Conservation (phyloP, 2,797 vertebrate species). For the Threskiornis aethiopicus region DNA sequence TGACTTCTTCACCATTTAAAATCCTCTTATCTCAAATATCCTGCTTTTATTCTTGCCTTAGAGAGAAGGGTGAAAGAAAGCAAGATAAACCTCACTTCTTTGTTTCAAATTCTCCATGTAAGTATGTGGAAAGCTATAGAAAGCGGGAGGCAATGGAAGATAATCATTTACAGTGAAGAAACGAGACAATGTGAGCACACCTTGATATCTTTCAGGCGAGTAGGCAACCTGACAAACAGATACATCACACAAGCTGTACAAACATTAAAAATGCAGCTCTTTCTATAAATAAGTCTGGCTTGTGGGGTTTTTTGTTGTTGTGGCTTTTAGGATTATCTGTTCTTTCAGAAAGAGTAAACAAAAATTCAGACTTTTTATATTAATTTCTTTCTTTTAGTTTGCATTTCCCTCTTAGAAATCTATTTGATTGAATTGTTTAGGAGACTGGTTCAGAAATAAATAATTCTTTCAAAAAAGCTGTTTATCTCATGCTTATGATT, state of each 20-base stretch:
- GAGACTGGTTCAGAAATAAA: background rate
- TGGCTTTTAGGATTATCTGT: background rate
- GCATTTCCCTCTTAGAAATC: background rate
- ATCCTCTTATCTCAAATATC: background rate
- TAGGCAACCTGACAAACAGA: background rate
- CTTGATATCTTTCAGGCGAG: background rate
- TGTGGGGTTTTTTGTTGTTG: fast-evolving
- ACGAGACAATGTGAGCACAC: background rate
- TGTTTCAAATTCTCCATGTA: background rate
- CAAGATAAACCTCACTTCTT: background rate
- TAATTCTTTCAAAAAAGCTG: background rate
- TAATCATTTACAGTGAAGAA: background rate
- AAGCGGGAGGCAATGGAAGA: background rate
- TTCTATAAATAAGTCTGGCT: background rate
- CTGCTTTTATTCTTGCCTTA: background rate
- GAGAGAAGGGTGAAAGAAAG: background rate
- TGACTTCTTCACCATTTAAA: slow-evolving; percentile 14
- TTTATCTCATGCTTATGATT: background rate
- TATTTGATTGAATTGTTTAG: background rate
- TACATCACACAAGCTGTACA: background rate
- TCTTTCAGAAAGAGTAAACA: background rate
- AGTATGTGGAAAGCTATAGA: background rate
- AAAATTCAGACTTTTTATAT: background rate
- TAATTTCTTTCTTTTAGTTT: background rate
- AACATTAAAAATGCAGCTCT: background rate